These are phyloP conservation scores for Drosophila simulans DNA, from an alignment of 1,140 invertebrate genomes.

Conservation along the genomic window DNA sequence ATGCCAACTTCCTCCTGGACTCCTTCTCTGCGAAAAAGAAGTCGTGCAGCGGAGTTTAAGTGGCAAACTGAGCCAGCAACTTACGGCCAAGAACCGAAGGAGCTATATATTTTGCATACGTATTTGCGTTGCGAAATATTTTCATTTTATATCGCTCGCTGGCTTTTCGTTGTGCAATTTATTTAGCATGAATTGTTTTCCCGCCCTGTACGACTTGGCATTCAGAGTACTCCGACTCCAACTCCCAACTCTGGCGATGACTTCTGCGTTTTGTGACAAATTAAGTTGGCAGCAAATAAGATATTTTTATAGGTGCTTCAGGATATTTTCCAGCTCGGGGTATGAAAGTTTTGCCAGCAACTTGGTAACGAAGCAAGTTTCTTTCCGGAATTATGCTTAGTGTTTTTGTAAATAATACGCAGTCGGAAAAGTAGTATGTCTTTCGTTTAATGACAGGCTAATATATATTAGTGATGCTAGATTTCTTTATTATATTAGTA, in stretches of 20 bases:
- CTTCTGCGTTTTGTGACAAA: conserved; percentile 78
- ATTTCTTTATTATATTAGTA: too few relatives aligned
- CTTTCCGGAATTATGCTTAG: background rate
- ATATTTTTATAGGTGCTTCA: conserved; percentile 58
- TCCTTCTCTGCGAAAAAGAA: conserved; percentile 38
- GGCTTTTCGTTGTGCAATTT: conserved; percentile 69
- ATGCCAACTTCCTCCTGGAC: conserved; percentile 70
- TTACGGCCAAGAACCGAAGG: conserved; percentile 47
- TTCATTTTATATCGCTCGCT: conserved; percentile 61
- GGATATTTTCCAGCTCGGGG: conserved; percentile 13
- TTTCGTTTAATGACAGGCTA: too few relatives aligned
- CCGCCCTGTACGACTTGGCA: conserved; percentile 32
- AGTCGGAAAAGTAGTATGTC: background rate
- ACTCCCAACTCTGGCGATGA: conserved; percentile 40
- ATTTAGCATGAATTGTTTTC: conserved; percentile 79
- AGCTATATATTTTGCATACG: conserved; percentile 72
- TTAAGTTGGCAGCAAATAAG: conserved; percentile 80
- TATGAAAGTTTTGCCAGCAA: conserved; percentile 1
- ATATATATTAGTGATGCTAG: too few relatives aligned
- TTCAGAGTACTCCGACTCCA: background rate
- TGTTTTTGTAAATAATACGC: background rate
- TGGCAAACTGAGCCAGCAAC: conserved; percentile 57
- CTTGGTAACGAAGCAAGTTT: background rate
- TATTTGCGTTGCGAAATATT: conserved; percentile 67
- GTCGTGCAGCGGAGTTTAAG: conserved; percentile 74